Evolutionary conservation across 2,113 vertebrate genomes (phyloP).

Genomic region (Pygoscelis antarcticus): DNA sequence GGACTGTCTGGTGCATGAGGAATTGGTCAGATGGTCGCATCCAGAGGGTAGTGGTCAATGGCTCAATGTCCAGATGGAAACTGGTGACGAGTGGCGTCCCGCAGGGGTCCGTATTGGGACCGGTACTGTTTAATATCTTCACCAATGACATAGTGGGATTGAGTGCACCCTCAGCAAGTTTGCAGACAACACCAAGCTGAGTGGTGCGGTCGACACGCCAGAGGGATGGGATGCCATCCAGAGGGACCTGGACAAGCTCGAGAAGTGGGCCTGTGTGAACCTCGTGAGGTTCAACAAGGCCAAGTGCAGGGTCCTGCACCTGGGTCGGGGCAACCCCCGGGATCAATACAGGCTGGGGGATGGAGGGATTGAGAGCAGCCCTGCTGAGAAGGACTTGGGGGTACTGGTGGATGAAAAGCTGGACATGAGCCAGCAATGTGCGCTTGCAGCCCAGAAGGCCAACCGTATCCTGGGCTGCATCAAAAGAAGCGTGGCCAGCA

Average conservation of each 20-base stretch:
- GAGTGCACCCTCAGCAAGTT: neutral
- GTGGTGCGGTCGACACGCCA: too few relatives aligned
- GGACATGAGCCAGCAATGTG: too few relatives aligned
- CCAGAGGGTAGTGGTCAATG: neutral
- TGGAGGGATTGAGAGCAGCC: neutral
- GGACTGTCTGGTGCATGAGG: neutral
- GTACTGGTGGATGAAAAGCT: too few relatives aligned
- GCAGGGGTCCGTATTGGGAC: accelerated
- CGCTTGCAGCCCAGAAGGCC: too few relatives aligned
- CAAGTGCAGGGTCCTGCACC: neutral
- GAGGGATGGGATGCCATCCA: neutral
- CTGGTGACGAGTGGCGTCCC: neutral
- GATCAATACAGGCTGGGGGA: neutral
- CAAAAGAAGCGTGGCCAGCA: too few relatives aligned
- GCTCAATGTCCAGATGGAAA: neutral
- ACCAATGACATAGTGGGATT: neutral
- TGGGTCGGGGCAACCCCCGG: neutral
- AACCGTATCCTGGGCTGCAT: too few relatives aligned
- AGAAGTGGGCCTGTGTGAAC: neutral
- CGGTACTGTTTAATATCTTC: neutral
- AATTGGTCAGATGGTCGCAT: neutral
- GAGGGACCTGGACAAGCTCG: neutral
- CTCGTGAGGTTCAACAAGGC: neutral
- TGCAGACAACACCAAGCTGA: neutral
- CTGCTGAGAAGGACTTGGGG: too few relatives aligned